These are phyloP conservation scores for Idris sp. DNA, from an alignment of 1,140 invertebrate genomes.

Conservation along the genomic window DNA sequence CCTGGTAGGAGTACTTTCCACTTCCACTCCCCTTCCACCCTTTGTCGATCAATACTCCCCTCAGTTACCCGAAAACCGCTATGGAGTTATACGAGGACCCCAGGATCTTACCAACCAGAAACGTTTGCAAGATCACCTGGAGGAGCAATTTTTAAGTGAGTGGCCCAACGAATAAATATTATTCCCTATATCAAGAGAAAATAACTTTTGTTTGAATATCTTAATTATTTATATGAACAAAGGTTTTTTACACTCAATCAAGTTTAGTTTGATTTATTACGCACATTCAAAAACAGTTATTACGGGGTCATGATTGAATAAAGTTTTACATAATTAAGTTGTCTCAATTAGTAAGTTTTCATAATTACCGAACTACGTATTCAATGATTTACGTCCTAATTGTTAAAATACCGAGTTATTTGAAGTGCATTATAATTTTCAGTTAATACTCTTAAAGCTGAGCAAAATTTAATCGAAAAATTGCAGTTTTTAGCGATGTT, in stretches of 20 bases:
- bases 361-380: neutral
- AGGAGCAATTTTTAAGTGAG: conserved; percentile 17
- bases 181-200: too few relatives aligned
- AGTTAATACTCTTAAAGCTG: conserved; percentile 4
- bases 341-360: too few relatives aligned
- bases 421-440: conserved; percentile 4
- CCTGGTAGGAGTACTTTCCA: conserved; percentile 65
- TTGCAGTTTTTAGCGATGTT: too few relatives aligned
- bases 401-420: conserved; percentile 5
- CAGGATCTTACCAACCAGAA: conserved; percentile 49
- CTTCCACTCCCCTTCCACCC: conserved; percentile 61
- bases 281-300: too few relatives aligned
- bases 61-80: conserved; percentile 63
- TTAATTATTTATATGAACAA: too few relatives aligned
- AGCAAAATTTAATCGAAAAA: too few relatives aligned
- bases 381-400: conserved; percentile 7
- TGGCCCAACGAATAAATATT: conserved; percentile 6
- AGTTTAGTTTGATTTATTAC: too few relatives aligned
- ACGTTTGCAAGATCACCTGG: conserved; percentile 26
- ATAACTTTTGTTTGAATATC: too few relatives aligned
- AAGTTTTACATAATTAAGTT: too few relatives aligned
- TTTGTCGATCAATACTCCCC: conserved; percentile 75
- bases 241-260: too few relatives aligned
- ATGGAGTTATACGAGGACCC: conserved; percentile 61
- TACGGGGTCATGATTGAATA: too few relatives aligned